Evolutionary conservation across 2,888 invertebrate species (phyloP), one percentile per base, ranked within the genome.

Genomic region (Platycheirus albimanus): DNA sequence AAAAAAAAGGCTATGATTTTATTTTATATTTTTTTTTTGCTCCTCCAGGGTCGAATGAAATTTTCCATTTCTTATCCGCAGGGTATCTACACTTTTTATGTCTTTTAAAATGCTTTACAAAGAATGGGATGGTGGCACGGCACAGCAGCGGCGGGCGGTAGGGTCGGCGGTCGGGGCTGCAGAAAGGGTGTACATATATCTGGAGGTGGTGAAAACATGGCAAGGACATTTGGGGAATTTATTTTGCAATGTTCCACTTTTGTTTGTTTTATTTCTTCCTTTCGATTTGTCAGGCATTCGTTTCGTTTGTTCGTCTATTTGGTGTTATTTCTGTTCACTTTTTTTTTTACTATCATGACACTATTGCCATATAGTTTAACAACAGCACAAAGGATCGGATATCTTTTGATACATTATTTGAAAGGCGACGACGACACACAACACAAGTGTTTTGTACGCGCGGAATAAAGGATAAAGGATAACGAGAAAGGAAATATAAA

Each of bases 241-340:
- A 83, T 83, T 83, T 83, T 56, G 67, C 81, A 77, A 72, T 77
- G 77, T 72, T 49, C 72, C 36, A 83, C 56, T 83, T 83, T 58
- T 71, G 67, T 77, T 83, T 83, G 81, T 83, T 83, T 83, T 83
- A 83, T 83, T 83, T 83, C 81, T 78, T 83, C 81, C 81, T 77
- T 83, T 83, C 81, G 77, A 83, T 83, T 83, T 83, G 81, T 76
- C 76, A 76, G 70, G 66, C 66, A 71, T 63, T 71, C 66, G 69
- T 70, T 43, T 41, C 36, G 45, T 71, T 63, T 41, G 67, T 66
- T 67, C 63, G 52, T 71, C 66, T 76, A 66, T 51, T 70, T 51
- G 56, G 56, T 58, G 38, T 17, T 41, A 15, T 64, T 63, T 72
- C 63, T 51, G n/a, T n/a, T n/a, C n/a, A n/a, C n/a, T 5, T 49